These are phyloP conservation scores for Hystrix cristata DNA, from an alignment of 2,113 vertebrate species.

Conservation along the genomic window DNA sequence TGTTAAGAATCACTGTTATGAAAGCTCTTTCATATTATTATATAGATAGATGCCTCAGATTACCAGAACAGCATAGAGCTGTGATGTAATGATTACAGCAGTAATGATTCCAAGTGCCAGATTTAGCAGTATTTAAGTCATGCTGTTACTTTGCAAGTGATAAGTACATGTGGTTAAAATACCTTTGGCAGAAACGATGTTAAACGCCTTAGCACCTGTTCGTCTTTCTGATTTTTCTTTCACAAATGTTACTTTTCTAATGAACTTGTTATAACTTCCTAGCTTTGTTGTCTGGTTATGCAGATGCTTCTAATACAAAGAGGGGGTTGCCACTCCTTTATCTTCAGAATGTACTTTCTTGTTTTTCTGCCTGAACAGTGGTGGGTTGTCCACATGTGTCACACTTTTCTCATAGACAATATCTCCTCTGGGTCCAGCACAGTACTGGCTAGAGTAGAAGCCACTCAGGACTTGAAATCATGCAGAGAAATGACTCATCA, in stretches of 20 bases:
- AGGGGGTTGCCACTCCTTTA: background rate
- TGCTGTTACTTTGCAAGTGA: conserved; percentile 75
- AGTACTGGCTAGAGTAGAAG: background rate
- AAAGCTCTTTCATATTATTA: conserved; percentile 19
- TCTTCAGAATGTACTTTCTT: no score
- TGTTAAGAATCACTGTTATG: background rate
- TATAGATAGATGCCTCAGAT: background rate
- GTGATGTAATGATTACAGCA: conserved; percentile 2
- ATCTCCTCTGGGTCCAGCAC: background rate
- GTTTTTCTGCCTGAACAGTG: background rate
- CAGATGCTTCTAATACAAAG: background rate
- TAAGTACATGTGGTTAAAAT: conserved; percentile 67
- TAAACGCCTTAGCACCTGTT: conserved; percentile 55
- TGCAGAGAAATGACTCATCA: background rate
- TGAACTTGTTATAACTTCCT: background rate
- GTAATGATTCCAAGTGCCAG: conserved; percentile 5
- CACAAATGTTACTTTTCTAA: conserved; percentile 52
- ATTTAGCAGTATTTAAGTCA: conserved; percentile 69
- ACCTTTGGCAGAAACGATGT: conserved; percentile 36
- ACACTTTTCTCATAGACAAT: background rate
- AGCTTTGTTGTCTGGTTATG: background rate
- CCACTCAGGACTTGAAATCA: background rate
- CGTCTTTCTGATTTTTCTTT: background rate
- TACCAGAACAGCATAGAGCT: conserved; percentile 38
- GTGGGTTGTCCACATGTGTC: background rate